Percentiles rank a stretch among this genome's conserved stretches.
Evolutionary conservation across 2,797 vertebrate genomes (phyloP).

Genomic region (Trichosurus vulpecula): DNA sequence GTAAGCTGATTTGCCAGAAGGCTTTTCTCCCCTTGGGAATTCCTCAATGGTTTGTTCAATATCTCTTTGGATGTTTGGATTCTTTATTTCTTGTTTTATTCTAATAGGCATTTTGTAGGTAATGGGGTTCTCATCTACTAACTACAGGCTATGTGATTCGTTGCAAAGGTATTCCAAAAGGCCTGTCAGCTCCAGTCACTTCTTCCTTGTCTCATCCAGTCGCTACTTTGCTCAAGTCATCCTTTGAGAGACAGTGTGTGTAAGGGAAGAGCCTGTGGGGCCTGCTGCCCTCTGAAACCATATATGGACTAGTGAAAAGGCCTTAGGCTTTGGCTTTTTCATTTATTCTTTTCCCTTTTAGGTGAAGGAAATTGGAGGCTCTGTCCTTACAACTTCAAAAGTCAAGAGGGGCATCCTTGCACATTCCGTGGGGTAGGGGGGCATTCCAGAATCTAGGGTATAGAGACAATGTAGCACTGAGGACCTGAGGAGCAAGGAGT

Average conservation of each 20-base stretch:
- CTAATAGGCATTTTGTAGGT: not conserved
- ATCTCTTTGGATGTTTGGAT: not conserved
- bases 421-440: no score
- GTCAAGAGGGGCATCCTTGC: no score
- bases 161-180: not conserved
- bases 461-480: not conserved
- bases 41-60: not conserved
- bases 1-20: not conserved
- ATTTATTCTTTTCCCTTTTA: no score
- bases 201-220: not conserved
- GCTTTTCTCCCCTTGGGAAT: not conserved
- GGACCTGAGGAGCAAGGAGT: no score
- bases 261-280: not conserved
- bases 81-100: not conserved
- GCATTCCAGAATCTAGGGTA: not conserved
- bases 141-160: not conserved
- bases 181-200: not conserved
- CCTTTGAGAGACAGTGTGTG: not conserved
- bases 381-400: no score
- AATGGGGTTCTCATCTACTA: not conserved
- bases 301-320: no score
- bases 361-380: no score
- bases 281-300: no score
- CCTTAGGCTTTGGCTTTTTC: no score
- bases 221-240: not conserved